phyloP scores from a whole-genome alignment of 2,113 vertebrate species.

The Nothocercus nigrocapillus region DNA sequence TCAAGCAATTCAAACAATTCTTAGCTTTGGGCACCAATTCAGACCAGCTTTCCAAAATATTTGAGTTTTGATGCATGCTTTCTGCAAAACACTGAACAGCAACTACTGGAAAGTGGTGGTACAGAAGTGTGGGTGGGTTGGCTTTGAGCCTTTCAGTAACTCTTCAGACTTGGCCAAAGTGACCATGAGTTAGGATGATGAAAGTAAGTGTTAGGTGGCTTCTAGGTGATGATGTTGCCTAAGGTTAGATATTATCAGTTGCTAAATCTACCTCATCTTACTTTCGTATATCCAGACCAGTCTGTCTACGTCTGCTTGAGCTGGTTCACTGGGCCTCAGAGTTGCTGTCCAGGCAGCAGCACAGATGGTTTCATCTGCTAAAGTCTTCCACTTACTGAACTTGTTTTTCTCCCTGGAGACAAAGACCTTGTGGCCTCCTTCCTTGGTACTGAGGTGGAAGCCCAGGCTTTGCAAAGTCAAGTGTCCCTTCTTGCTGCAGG shows the following conservation, averaged over 20 bases:
- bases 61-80: neutral
- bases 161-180: rapidly evolving
- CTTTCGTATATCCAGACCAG: constrained; percentile 30
- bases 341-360: neutral
- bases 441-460: constrained; percentile 79
- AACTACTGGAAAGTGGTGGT: neutral
- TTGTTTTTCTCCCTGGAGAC: constrained; percentile 77
- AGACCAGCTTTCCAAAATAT: neutral
- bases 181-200: neutral
- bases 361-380: constrained; percentile 73
- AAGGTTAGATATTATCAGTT: constrained; percentile 6
- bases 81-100: neutral
- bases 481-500: constrained; percentile 86
- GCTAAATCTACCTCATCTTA: constrained; percentile 49
- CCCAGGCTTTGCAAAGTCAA: constrained; percentile 75
- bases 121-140: neutral
- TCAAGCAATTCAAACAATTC: neutral
- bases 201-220: neutral
- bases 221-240: neutral
- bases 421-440: constrained; percentile 78
- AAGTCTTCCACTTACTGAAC: constrained; percentile 82
- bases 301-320: neutral
- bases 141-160: neutral
- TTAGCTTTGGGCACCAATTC: neutral
- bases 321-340: neutral